Base-by-base conservation (phyloP, 2,888 invertebrate genomes). In the Branchellion lobata region DNA sequence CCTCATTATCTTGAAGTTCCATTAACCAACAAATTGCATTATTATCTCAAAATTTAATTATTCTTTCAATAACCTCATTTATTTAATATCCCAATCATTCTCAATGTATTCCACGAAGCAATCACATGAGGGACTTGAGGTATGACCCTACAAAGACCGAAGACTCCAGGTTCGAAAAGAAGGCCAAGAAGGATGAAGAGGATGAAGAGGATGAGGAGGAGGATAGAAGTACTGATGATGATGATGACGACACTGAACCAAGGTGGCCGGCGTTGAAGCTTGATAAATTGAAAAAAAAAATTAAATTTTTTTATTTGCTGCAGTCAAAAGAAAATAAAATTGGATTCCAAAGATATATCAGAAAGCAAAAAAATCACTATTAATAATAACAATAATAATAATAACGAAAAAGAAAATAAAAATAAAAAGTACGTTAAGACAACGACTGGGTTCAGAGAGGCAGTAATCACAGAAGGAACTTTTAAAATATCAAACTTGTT, bases 81-180 rank as follows among this genome's bases (percentile, higher is more conserved):
- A n/a, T n/a, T n/a, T n/a, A n/a, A n/a, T n/a, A n/a, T n/a, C n/a
- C n/a, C n/a, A n/a, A n/a, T n/a, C n/a, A n/a, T n/a, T n/a, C n/a
- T n/a, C n/a, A n/a, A n/a, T n/a, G n/a, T n/a, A n/a, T n/a, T n/a
- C n/a, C n/a, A n/a, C n/a, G n/a, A n/a, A 5, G 61, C 24, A 57
- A n/a, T 57, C 61, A n/a, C 61, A 57, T 57, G 61, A 24, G n/a
- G 14, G n/a, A 51, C 27, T 47, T 18, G 75, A 75, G 75, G 27
- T 77, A 65, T 31, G 77, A 77, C 36, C 77, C 77, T 21, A 36
- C 61, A 18, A 77, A 65, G 27, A 31, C 77, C 21, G 77, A 57
- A 3, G 57, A 77, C 65, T 53, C 29, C 11, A 53, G 53, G 24
- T 65, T 77, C 11, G 77, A 65, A 24, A 34, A 57, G 27, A 2